Base-by-base conservation (phyloP, 2,797 vertebrate genomes). In the Spheniscus humboldti region DNA sequence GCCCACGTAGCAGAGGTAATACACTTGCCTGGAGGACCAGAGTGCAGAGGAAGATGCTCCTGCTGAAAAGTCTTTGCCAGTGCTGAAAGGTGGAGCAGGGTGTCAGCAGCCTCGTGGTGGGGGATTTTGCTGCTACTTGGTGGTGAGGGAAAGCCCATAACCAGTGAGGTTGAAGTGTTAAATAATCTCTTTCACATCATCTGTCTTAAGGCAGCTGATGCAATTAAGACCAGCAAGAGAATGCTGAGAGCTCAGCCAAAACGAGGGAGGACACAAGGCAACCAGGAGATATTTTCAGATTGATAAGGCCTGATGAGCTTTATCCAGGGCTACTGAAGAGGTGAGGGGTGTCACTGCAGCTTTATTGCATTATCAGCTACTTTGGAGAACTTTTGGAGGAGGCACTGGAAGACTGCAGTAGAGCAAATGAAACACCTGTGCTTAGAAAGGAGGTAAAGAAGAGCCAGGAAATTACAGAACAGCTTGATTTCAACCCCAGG, bases 1-100 rank as follows among this genome's bases (percentile, higher is more conserved):
- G 43, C n/a, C 41, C 6, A 0, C 0, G 2, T 0, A 45, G 67
- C 55, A 75, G 66, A 64, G 41, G 13, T 30, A 20, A 43, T 35
- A 41, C 22, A 8, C 59, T 45, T 77, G 43, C 15, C 69, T 73
- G 64, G 23, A 68, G 45, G 18, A 27, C 3, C 47, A 10, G 59
- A 18, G 33, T 0, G 9, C 33, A 60, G 72, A 63, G 43, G 27
- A 69, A 16, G 48, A 35, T 56, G 75, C 45, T 86, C 18, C 47
- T 80, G 31, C 37, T 43, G 39, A 11, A 69, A 69, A 47, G 23
- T 28, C 39, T 48, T 27, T 66, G 64, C n/a, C 4, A 48, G 52
- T 10, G 43, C 45, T 60, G 63, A 19, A 39, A 45, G 24, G 37
- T 6, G 28, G 53, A 66, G 24, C 24, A 69, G 45, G 9, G 4